These are phyloP conservation scores for Argopecten irradians DNA, from an alignment of 1,140 invertebrate species.

Conservation along the genomic window DNA sequence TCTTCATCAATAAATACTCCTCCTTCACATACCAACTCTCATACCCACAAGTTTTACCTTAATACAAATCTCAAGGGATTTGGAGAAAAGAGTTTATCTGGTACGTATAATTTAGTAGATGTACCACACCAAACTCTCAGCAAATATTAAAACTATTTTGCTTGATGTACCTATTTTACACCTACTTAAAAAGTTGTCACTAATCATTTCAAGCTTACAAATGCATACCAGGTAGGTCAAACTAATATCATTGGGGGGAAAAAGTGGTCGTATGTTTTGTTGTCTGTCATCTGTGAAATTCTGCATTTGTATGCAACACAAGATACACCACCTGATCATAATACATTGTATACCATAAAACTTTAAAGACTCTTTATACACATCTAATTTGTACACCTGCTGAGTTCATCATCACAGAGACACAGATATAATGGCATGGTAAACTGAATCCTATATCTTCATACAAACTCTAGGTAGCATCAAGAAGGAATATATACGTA, in stretches of 20 bases:
- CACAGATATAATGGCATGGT: neutral
- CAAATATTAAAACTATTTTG: slow-evolving; percentile 19
- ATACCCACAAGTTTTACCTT: slow-evolving; percentile 10
- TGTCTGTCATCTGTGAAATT: slow-evolving; percentile 16
- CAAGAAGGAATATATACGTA: too few relatives aligned
- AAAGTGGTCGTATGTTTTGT: neutral
- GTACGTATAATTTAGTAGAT: neutral
- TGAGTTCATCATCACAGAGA: neutral
- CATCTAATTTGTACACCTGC: neutral
- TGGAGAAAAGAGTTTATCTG: neutral
- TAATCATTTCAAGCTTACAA: neutral
- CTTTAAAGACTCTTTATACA: slow-evolving; percentile 1
- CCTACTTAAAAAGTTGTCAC: neutral
- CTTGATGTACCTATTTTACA: neutral
- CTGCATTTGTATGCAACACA: slow-evolving; percentile 16
- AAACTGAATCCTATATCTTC: neutral
- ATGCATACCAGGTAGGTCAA: neutral
- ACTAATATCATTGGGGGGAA: neutral
- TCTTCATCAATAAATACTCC: neutral
- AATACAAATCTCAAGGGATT: neutral
- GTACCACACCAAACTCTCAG: slow-evolving; percentile 14
- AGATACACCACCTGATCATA: slow-evolving; percentile 3
- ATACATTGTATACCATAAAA: too few relatives aligned
- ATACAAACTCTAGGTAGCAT: neutral
- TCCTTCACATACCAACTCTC: neutral